A percentile compares a stretch with the other conserved stretches of the same genome.
phyloP scores from a whole-genome alignment of 2,113 vertebrate species.

The Nesogale talazaci region DNA sequence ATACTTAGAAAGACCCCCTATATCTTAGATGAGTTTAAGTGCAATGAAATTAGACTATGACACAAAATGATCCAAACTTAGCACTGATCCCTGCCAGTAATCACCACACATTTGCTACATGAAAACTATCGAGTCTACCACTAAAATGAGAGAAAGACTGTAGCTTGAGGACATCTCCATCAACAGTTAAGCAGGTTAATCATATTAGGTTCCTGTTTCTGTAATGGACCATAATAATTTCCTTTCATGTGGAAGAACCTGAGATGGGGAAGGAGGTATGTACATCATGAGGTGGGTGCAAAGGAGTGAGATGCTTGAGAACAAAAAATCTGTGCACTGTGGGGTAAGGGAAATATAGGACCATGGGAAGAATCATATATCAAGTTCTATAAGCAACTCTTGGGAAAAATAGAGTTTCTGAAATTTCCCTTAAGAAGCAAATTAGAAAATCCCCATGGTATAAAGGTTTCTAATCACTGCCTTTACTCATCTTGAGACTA shows the following conservation, averaged over 20 bases:
- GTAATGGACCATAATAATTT: not conserved
- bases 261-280: not conserved
- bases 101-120: not conserved
- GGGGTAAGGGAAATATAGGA: not conserved
- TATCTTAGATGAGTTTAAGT: not conserved
- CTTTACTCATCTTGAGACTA: constrained; percentile 60
- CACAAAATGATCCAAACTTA: not conserved
- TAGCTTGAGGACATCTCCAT: no score
- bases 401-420: not conserved
- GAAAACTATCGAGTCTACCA: no score
- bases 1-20: constrained; percentile 12
- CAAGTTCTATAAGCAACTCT: constrained; percentile 28
- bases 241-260: rapidly evolving
- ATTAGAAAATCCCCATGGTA: constrained; percentile 54
- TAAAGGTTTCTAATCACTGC: constrained; percentile 50
- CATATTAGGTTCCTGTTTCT: not conserved
- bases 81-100: not conserved
- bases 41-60: not conserved
- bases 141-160: no score
- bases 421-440: constrained; percentile 19
- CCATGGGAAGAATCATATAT: not conserved
- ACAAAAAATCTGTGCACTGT: not conserved
- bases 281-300: not conserved
- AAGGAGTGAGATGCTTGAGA: not conserved
- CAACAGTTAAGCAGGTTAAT: no score